These are phyloP conservation scores for Hydrozoanthus tunicans DNA, from an alignment of 64 coral and sea anemone species.

Conservation along the genomic window DNA sequence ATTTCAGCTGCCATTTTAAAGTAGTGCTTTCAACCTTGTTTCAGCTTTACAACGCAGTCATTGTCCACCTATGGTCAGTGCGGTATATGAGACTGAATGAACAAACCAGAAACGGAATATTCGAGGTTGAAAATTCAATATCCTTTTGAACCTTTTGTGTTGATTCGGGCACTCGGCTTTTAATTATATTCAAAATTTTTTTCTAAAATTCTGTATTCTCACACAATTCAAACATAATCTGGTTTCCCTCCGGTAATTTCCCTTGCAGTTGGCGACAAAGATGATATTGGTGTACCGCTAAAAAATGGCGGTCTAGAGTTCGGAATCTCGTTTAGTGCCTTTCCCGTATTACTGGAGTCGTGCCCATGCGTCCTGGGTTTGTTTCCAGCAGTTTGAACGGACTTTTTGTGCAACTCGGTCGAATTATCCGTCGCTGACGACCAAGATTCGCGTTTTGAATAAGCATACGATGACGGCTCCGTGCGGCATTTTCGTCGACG, in stretches of 20 bases:
- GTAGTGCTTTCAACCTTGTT: too few species aligned
- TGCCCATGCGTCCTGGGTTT: not conserved
- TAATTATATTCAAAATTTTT: too few species aligned
- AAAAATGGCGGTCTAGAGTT: slow-evolving; percentile 47
- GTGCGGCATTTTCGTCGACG: slow-evolving; percentile 60
- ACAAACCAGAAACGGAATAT: too few species aligned
- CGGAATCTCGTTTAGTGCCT: slow-evolving; percentile 10
- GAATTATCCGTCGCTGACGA: slow-evolving; percentile 72
- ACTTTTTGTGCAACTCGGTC: slow-evolving; percentile 10
- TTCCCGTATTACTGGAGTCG: slow-evolving; percentile 22
- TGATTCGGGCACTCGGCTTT: too few species aligned
- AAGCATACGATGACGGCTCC: slow-evolving; percentile 60
- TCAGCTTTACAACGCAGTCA: too few species aligned
- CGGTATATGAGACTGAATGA: too few species aligned
- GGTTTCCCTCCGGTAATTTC: slow-evolving; percentile 81
- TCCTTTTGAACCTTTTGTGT: too few species aligned
- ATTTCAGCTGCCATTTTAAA: too few species aligned
- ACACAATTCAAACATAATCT: slow-evolving; percentile 67
- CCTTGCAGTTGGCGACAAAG: slow-evolving; percentile 58
- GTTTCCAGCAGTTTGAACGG: slow-evolving; percentile 1
- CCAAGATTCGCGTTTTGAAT: slow-evolving; percentile 68
- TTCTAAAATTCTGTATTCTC: too few species aligned
- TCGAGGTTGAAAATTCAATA: too few species aligned
- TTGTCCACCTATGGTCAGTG: too few species aligned
- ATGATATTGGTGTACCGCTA: slow-evolving; percentile 62